Percentiles rank a stretch among this genome's conserved stretches.
Evolutionary conservation across 2,797 vertebrate genomes (phyloP).

Genomic region (Mus spretus): DNA sequence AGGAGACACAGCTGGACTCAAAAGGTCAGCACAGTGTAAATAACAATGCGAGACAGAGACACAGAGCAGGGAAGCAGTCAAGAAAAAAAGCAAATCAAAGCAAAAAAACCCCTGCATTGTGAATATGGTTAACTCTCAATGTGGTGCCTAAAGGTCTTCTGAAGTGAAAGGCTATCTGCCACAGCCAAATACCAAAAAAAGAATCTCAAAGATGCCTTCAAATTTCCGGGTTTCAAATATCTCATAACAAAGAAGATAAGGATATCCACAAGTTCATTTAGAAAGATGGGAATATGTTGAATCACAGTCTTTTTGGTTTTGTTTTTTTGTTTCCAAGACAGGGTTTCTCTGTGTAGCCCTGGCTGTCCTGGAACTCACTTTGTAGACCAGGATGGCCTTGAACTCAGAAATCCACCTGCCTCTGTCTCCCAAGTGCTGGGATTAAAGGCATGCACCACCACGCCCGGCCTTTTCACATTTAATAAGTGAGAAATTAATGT

Average conservation of each 20-base stretch:
- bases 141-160: neutral
- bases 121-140: neutral
- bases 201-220: neutral
- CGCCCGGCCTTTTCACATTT: neutral
- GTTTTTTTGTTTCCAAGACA: neutral
- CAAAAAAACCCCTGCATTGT: neutral
- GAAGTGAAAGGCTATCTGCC: neutral
- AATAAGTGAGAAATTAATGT: neutral
- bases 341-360: too few relatives aligned
- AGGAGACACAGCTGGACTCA: neutral
- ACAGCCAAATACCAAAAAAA: neutral
- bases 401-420: too few relatives aligned
- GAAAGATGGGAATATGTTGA: neutral
- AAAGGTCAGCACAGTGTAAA: constrained; percentile 49
- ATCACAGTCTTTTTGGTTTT: neutral
- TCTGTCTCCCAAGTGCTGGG: too few relatives aligned
- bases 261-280: neutral
- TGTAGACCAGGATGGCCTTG: too few relatives aligned
- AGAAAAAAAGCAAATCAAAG: too few relatives aligned
- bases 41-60: constrained; percentile 45
- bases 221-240: constrained; percentile 9
- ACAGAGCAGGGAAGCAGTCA: neutral
- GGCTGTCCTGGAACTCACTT: too few relatives aligned
- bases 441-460: too few relatives aligned
- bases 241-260: neutral